phyloP scores from a whole-genome alignment of 2,888 invertebrate species.

The Prosapia bicincta region DNA sequence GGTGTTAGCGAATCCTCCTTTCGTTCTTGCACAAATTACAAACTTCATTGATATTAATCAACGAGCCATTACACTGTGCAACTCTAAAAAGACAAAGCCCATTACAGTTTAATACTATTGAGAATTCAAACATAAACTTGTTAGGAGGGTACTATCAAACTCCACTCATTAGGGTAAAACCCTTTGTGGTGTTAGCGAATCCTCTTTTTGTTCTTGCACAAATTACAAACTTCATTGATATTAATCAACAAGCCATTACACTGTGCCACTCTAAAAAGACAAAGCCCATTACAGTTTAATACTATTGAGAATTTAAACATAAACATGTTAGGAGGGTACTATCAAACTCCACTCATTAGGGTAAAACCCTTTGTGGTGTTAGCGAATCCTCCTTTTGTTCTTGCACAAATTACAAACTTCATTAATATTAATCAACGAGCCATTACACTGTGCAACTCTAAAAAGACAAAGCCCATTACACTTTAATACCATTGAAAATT shows the following conservation, averaged over 20 bases:
- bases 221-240: neutral
- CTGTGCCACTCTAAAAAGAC: slow-evolving; percentile 5
- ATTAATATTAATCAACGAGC: neutral
- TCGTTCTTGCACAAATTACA: neutral
- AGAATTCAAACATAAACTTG: too few species aligned
- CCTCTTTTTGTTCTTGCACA: neutral
- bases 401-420: neutral
- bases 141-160: neutral
- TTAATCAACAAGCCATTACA: neutral
- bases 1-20: neutral
- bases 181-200: neutral
- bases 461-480: neutral
- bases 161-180: neutral
- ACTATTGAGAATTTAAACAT: too few species aligned
- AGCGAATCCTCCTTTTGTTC: neutral
- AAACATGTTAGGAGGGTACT: neutral
- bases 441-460: neutral
- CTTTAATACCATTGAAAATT: too few species aligned
- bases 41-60: neutral
- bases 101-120: too few species aligned
- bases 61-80: neutral
- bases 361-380: neutral
- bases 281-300: neutral
- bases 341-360: neutral
- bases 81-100: neutral